phyloP scores from a whole-genome alignment of 2,888 invertebrate species.

The Drosophila differens region DNA sequence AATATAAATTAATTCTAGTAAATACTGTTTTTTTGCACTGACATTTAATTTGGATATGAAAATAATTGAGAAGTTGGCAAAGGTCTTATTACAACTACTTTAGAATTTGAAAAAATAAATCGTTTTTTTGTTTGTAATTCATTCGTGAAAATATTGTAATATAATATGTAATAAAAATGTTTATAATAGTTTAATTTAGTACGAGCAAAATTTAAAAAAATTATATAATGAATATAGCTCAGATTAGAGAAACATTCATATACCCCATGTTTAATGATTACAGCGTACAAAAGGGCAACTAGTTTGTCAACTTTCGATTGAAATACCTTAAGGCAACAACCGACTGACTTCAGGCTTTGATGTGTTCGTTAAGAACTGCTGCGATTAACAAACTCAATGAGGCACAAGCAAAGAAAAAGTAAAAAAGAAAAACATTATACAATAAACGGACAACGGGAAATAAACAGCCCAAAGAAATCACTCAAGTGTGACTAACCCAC shows the following conservation, averaged over 20 bases:
- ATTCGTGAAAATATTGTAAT: background rate
- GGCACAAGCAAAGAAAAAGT: constrained; percentile 1
- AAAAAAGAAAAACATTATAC: background rate
- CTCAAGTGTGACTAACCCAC: constrained; percentile 61
- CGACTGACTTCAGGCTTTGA: constrained; percentile 48
- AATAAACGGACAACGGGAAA: constrained; percentile 5
- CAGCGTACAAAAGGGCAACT: background rate
- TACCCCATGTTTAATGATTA: background rate
- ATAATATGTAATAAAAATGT: background rate
- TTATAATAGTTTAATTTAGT: background rate
- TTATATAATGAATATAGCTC: no score
- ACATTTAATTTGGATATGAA: no score
- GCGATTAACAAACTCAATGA: constrained; percentile 59
- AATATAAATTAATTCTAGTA: background rate
- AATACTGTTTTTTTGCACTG: no score
- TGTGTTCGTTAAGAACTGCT: constrained; percentile 37
- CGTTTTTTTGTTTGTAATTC: background rate
- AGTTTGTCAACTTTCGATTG: constrained; percentile 40
- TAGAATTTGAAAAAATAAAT: background rate
- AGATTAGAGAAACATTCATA: background rate
- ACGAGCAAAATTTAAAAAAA: background rate
- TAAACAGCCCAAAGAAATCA: constrained; percentile 44
- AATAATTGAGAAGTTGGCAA: no score
- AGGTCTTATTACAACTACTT: background rate
- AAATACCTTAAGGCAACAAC: constrained; percentile 21